Evolutionary conservation across 2,113 vertebrate species (phyloP).

Genomic region (Centropus bengalensis): DNA sequence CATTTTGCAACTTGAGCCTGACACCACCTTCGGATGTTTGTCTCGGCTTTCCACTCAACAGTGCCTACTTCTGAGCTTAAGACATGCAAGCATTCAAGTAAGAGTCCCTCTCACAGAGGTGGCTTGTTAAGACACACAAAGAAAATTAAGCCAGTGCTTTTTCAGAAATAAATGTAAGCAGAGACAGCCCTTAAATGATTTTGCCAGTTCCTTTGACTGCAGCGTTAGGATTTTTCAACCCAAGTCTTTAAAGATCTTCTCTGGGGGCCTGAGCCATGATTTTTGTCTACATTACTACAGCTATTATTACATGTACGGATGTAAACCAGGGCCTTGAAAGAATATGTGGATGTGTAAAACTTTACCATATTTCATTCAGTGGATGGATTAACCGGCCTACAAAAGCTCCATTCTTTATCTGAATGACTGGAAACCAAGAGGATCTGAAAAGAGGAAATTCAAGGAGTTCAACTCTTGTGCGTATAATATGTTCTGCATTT

Average conservation of each 20-base stretch:
- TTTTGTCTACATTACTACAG: slow-evolving; percentile 23
- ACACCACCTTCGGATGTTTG: background rate
- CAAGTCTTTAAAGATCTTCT: slow-evolving; percentile 39
- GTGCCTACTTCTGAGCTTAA: slow-evolving; percentile 1
- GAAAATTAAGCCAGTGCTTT: slow-evolving; percentile 47
- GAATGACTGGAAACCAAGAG: slow-evolving; percentile 54
- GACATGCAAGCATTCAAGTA: background rate
- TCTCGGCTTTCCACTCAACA: background rate
- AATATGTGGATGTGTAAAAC: slow-evolving; percentile 45
- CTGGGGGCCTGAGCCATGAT: background rate
- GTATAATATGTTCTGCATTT: slow-evolving; percentile 46
- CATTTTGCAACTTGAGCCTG: background rate
- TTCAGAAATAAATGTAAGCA: slow-evolving; percentile 21
- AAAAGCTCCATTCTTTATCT: slow-evolving; percentile 62
- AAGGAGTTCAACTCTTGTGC: slow-evolving; percentile 41
- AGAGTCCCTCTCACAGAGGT: slow-evolving; percentile 23
- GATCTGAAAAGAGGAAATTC: slow-evolving; percentile 56
- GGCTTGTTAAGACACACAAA: slow-evolving; percentile 48
- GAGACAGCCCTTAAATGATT: slow-evolving; percentile 17
- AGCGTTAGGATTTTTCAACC: background rate
- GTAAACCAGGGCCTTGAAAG: slow-evolving; percentile 43
- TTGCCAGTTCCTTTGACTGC: slow-evolving; percentile 38
- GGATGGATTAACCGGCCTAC: slow-evolving; percentile 55
- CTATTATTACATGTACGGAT: slow-evolving; percentile 46
- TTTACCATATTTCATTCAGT: slow-evolving; percentile 60